Evolutionary conservation across 2,113 vertebrate genomes (phyloP), one percentile per base, ranked within the genome.

Genomic region (Myrmecobius fasciatus): DNA sequence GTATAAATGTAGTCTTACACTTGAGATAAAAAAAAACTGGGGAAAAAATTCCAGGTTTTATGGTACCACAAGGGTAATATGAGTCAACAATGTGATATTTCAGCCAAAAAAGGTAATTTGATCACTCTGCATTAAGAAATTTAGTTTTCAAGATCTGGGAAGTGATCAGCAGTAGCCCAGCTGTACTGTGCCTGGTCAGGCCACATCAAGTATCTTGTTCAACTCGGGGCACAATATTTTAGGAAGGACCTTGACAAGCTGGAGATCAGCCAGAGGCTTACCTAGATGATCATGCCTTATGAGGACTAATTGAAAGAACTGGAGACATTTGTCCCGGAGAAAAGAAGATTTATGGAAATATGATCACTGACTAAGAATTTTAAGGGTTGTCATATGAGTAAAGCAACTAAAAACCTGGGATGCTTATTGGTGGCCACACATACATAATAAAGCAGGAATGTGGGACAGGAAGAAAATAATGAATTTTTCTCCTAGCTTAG

Each of bases 381-480:
- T 83, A 83, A 83, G 67, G 67, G 43, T 24, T 83, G 67, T 83
- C n/a, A 83, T 83, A 83, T 83, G 67, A 83, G 17, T 43, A 43
- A 83, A n/a, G n/a, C 67, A 83, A 83, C 67, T 83, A 83, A 43
- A 43, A 83, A 7, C n/a, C 67, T 43, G 67, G 36, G 67, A 83
- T 83, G 20, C 67, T 83, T 43, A 83, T 83, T 43, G 67, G 67
- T 83, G 67, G 67, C 67, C 67, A 83, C n/a, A 24, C 67, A 83
- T 83, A 43, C n/a, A 83, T 83, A 83, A 83, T 83, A 43, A 83
- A 83, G 67, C 67, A 83, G n/a, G 67, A 83, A 83, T 83, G 67
- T 83, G 67, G 67, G 67, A 43, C 67, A 83, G 67, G n/a, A 83
- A 83, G 67, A 83, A 83, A 83, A 83, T 83, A 83, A 83, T 83